These are phyloP conservation scores for Microcebus ravelobensis DNA, from an alignment of 2,113 vertebrate genomes.

Conservation along the genomic window DNA sequence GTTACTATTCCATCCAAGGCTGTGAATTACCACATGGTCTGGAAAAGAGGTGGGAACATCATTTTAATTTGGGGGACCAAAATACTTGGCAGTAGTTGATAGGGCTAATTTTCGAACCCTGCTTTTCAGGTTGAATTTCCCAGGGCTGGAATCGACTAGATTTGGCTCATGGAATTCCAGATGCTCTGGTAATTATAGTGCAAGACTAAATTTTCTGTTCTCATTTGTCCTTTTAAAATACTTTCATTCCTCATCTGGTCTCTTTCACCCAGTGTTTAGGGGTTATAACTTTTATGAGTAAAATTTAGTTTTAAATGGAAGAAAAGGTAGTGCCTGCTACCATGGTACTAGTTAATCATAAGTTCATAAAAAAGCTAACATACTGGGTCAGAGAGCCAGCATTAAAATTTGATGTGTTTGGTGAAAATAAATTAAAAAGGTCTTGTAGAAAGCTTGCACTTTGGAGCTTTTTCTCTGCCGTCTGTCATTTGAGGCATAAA, in stretches of 20 bases:
- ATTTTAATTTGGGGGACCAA: constrained; percentile 41
- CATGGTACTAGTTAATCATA: constrained; percentile 79
- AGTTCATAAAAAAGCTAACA: constrained; percentile 82
- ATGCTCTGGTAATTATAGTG: constrained; percentile 74
- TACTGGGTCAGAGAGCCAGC: constrained; percentile 80
- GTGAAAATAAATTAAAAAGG: constrained; percentile 85
- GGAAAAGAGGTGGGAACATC: neutral
- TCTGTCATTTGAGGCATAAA: constrained; percentile 84
- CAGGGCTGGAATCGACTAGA: constrained; percentile 44
- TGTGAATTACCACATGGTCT: constrained; percentile 33
- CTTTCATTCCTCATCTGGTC: constrained; percentile 73
- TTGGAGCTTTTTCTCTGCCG: constrained; percentile 71
- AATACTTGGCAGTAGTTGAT: constrained; percentile 56
- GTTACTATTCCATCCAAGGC: constrained; percentile 5
- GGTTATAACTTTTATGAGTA: constrained; percentile 73
- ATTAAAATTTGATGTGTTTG: constrained; percentile 82
- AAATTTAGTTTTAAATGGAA: constrained; percentile 82
- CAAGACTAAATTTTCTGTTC: constrained; percentile 66
- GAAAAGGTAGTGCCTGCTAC: constrained; percentile 73
- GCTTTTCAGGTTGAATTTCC: constrained; percentile 64
- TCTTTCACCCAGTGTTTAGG: constrained; percentile 74
- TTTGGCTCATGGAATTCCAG: constrained; percentile 67
- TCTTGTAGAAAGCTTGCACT: constrained; percentile 80
- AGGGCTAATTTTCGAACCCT: constrained; percentile 59
- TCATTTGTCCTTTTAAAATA: constrained; percentile 67